Evolutionary conservation across 2,113 vertebrate species (phyloP).

Genomic region (Leuciscus idus): DNA sequence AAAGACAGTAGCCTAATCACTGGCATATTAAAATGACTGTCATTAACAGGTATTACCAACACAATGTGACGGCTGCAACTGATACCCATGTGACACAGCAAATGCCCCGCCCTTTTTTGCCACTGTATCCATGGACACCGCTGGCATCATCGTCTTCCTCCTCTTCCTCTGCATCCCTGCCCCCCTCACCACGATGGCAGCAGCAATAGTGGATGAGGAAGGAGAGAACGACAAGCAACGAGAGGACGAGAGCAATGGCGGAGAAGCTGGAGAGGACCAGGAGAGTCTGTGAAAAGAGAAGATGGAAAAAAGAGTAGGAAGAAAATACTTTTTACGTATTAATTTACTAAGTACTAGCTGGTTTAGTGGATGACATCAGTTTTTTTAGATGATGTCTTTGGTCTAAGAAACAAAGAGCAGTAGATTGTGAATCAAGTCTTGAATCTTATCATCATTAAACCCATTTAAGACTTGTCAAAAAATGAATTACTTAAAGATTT

Average conservation of each 20-base stretch:
- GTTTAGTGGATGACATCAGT: neutral
- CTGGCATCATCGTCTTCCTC: constrained; percentile 79
- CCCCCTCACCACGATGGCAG: constrained; percentile 76
- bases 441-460: neutral
- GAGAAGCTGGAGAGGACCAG: constrained; percentile 86
- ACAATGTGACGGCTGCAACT: constrained; percentile 84
- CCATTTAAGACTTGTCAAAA: neutral
- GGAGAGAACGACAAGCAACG: constrained; percentile 84
- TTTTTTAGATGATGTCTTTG: neutral
- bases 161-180: constrained; percentile 79
- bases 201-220: constrained; percentile 93
- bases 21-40: neutral
- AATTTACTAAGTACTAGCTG: neutral
- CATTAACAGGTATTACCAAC: constrained; percentile 80
- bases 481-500: neutral
- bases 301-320: neutral
- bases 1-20: neutral
- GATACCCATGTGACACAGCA: constrained; percentile 91
- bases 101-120: constrained; percentile 81
- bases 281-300: constrained; percentile 76
- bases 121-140: constrained; percentile 77
- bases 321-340: neutral
- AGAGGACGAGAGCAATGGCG: constrained; percentile 84
- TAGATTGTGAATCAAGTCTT: neutral
- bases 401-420: neutral